These are phyloP conservation scores for Ispidina lecontei DNA, from an alignment of 2,797 vertebrate genomes.

Conservation along the genomic window DNA sequence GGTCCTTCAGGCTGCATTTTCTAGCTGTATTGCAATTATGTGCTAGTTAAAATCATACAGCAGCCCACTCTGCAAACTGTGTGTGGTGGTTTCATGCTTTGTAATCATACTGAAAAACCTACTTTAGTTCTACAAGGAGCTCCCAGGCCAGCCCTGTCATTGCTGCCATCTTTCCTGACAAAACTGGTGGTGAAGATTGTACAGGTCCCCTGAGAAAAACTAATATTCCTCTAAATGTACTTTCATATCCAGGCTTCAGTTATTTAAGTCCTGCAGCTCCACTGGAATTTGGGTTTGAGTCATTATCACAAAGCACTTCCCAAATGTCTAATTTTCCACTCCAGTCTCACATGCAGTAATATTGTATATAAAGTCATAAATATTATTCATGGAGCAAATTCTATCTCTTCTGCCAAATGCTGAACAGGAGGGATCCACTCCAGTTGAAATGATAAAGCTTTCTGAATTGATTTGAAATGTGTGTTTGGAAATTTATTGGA, in stretches of 20 bases:
- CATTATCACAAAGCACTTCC: not conserved
- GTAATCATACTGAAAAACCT: not conserved
- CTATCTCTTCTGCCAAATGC: not conserved
- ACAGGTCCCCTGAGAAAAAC: not conserved
- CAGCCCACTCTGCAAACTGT: not conserved
- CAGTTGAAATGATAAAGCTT: not conserved
- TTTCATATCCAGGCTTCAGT: not conserved
- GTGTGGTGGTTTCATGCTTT: not conserved
- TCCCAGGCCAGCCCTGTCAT: not conserved
- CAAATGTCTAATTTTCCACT: not conserved
- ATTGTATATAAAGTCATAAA: not conserved
- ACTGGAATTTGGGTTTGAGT: not conserved
- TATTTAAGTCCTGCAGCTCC: not conserved
- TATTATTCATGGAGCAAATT: not conserved
- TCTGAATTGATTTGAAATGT: not conserved
- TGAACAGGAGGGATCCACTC: not conserved
- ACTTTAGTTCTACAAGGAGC: not conserved
- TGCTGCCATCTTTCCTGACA: not conserved
- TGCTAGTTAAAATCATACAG: not conserved
- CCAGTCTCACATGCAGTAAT: not conserved
- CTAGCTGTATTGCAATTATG: not conserved
- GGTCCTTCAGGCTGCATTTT: not conserved
- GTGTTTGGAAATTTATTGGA: not conserved
- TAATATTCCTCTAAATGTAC: not conserved
- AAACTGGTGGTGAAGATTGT: not conserved